A percentile compares a stretch with the other conserved stretches of the same genome.
Conservation (phyloP, 2,888 invertebrate species). For the Hypselothyrea guttata region DNA sequence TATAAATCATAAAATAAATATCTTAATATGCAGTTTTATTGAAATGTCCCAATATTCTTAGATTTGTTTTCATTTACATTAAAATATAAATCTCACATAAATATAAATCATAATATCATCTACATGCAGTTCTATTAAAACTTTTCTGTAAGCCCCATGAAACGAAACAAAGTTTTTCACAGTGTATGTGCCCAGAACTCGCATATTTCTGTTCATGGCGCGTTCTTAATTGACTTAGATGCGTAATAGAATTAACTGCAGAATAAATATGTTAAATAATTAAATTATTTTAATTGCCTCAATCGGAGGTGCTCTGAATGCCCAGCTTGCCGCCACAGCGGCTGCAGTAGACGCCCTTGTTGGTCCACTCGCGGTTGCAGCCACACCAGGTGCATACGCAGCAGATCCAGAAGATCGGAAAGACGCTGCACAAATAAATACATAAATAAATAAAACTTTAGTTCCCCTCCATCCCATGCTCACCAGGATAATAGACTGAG, state of each 20-base stretch:
- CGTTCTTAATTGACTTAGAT: slow-evolving; percentile 67
- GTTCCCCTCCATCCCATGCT: slow-evolving; percentile 4
- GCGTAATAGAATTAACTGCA: slow-evolving; percentile 64
- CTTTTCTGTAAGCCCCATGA: too few relatives aligned
- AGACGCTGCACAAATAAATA: slow-evolving; percentile 48
- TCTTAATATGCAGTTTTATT: too few relatives aligned
- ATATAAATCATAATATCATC: too few relatives aligned
- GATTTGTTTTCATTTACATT: too few relatives aligned
- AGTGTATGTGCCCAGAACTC: background rate
- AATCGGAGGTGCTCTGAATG: slow-evolving; percentile 66
- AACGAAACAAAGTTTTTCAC: too few relatives aligned
- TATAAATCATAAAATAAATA: too few relatives aligned
- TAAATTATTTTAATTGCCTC: slow-evolving; percentile 50
- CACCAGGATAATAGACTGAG: slow-evolving; percentile 79
- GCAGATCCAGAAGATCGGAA: slow-evolving; percentile 78
- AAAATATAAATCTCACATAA: too few relatives aligned
- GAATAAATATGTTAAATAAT: slow-evolving; percentile 45
- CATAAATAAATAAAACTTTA: background rate
- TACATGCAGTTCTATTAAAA: too few relatives aligned
- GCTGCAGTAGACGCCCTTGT: slow-evolving; percentile 77
- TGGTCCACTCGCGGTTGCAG: slow-evolving; percentile 77
- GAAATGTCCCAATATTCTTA: too few relatives aligned
- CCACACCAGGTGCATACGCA: slow-evolving; percentile 78
- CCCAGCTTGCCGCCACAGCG: slow-evolving; percentile 78
- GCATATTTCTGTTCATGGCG: background rate